phyloP scores from a whole-genome alignment of 2,113 vertebrate species.

The Rana temporaria region DNA sequence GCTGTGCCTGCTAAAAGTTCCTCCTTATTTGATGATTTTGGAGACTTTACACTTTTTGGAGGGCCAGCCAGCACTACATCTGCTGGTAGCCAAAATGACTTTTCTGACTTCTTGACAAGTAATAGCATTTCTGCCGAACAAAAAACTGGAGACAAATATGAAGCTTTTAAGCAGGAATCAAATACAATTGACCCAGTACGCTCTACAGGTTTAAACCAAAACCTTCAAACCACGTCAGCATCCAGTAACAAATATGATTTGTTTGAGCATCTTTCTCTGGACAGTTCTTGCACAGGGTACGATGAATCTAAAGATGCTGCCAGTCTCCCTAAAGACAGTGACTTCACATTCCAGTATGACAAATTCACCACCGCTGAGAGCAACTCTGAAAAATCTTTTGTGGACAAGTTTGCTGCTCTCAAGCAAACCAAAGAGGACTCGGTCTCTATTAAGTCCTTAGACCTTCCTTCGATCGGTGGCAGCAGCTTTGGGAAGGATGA shows the following conservation, averaged over 20 bases:
- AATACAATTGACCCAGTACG: slow-evolving; percentile 61
- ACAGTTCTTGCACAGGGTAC: slow-evolving; percentile 74
- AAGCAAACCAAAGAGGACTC: slow-evolving; percentile 96
- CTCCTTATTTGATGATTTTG: slow-evolving; percentile 84
- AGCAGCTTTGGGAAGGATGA: slow-evolving; percentile 97
- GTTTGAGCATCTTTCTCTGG: slow-evolving; percentile 91
- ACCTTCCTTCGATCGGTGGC: slow-evolving; percentile 95
- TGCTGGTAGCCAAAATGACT: slow-evolving; percentile 83
- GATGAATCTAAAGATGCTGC: slow-evolving; percentile 85
- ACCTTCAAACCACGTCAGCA: slow-evolving; percentile 60
- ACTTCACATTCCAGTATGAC: slow-evolving; percentile 92
- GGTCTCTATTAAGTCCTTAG: slow-evolving; percentile 93
- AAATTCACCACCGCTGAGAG: slow-evolving; percentile 84
- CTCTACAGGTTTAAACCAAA: slow-evolving; percentile 61
- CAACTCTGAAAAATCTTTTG: slow-evolving; percentile 84
- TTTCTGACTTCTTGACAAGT: slow-evolving; percentile 96
- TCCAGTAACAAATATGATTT: slow-evolving; percentile 83
- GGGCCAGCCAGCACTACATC: slow-evolving; percentile 75
- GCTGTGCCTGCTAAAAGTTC: slow-evolving; percentile 68
- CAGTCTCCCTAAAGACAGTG: slow-evolving; percentile 81
- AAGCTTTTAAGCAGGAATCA: slow-evolving; percentile 66
- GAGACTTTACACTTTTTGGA: slow-evolving; percentile 92
- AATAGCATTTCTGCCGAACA: slow-evolving; percentile 73
- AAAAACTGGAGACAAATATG: slow-evolving; percentile 70
- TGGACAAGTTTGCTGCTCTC: slow-evolving; percentile 91